Evolutionary conservation across 2,888 invertebrate genomes (phyloP).

Genomic region (Lepidocyrtoides sp.): DNA sequence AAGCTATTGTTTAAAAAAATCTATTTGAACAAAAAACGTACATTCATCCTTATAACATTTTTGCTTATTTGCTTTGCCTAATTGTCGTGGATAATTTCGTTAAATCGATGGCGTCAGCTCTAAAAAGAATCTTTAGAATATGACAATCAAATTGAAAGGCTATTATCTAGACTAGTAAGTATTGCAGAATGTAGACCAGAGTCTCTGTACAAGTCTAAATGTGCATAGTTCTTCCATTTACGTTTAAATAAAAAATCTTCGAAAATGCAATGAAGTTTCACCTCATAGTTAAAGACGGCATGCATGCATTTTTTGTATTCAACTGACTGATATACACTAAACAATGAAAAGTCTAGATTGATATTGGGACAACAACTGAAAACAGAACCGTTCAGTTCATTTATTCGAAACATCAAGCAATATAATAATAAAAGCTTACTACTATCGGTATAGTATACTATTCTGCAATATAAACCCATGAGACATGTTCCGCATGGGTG

Average conservation of each 20-base stretch:
- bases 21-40: too few species aligned
- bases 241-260: too few species aligned
- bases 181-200: too few species aligned
- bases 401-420: not conserved
- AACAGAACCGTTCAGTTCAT: not conserved
- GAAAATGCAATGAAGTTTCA: constrained; percentile 20
- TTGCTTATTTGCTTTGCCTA: not conserved
- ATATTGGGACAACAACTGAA: not conserved
- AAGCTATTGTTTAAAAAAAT: not conserved
- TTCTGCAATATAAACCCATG: constrained; percentile 39
- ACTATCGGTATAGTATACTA: too few species aligned
- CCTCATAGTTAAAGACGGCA: constrained; percentile 26
- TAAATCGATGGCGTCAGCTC: not conserved
- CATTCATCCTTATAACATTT: too few species aligned
- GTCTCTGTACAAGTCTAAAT: too few species aligned
- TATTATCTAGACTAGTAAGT: too few species aligned
- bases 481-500: constrained; percentile 65
- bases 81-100: not conserved
- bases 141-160: too few species aligned
- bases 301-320: not conserved
- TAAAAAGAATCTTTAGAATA: not conserved
- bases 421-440: too few species aligned
- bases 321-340: too few species aligned
- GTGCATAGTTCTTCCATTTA: too few species aligned
- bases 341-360: constrained; percentile 10